Conservation (phyloP, 2,888 invertebrate species). For the Aplocera efformata region DNA sequence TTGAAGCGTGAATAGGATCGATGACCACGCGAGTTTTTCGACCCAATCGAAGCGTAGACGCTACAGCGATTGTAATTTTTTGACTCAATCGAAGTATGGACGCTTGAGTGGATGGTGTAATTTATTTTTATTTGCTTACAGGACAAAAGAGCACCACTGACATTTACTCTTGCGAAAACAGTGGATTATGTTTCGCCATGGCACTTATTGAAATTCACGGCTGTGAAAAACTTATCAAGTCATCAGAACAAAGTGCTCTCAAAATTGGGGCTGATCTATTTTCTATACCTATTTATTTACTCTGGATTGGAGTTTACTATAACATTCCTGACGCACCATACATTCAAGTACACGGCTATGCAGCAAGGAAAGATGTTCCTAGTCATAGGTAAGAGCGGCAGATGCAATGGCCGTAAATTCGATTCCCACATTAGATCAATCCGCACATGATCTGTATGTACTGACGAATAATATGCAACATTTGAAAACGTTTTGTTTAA, state of each 20-base stretch:
- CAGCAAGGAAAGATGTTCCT: slow-evolving; percentile 99
- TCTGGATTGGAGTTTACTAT: slow-evolving; percentile 98
- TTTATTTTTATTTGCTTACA: slow-evolving; percentile 66
- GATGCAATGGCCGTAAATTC: not conserved
- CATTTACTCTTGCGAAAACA: slow-evolving; percentile 83
- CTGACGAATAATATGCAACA: too few relatives aligned
- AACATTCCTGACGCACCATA: slow-evolving; percentile 96
- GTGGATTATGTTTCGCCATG: slow-evolving; percentile 71
- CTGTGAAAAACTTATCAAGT: slow-evolving; percentile 82
- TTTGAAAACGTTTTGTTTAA: too few relatives aligned
- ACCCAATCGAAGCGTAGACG: too few relatives aligned
- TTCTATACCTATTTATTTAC: slow-evolving; percentile 95
- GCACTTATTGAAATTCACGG: slow-evolving; percentile 80
- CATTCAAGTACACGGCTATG: slow-evolving; percentile 94
- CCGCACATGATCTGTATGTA: too few relatives aligned
- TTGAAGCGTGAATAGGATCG: too few relatives aligned
- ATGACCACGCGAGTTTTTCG: too few relatives aligned
- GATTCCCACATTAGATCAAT: not conserved
- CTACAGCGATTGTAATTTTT: too few relatives aligned
- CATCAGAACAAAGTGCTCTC: slow-evolving; percentile 84
- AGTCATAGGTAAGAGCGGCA: slow-evolving; percentile 84
- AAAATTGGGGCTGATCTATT: slow-evolving; percentile 88
- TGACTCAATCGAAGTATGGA: too few relatives aligned
- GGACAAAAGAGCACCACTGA: slow-evolving; percentile 86
- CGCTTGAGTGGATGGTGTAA: too few relatives aligned